These are phyloP conservation scores for Drosophila carrolli DNA, from an alignment of 1,140 invertebrate species.

Conservation along the genomic window DNA sequence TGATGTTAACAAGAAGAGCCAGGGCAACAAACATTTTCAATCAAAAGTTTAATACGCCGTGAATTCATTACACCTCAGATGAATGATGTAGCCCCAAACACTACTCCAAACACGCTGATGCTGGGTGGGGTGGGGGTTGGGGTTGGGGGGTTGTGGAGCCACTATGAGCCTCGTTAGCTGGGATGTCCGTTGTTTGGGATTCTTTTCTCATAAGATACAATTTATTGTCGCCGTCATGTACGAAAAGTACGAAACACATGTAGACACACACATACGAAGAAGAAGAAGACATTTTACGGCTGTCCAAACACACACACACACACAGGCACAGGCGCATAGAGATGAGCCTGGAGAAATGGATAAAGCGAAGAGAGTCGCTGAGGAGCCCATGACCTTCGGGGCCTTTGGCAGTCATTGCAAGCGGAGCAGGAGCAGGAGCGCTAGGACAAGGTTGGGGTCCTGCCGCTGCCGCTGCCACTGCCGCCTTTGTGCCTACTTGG, in stretches of 20 bases:
- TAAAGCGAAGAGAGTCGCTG: conserved; percentile 3
- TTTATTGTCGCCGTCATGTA: conserved; percentile 78
- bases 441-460: not conserved
- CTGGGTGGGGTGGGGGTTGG: not conserved
- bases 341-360: not conserved
- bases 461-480: too few relatives aligned
- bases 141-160: not conserved
- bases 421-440: not conserved
- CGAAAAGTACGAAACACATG: conserved; percentile 52
- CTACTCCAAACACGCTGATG: not conserved
- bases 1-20: conserved; percentile 3
- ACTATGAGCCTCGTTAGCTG: conserved; percentile 11
- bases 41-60: conserved; percentile 71
- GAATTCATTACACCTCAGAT: conserved; percentile 63
- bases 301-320: conserved; percentile 19
- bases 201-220: conserved; percentile 76
- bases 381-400: conserved; percentile 68
- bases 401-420: conserved; percentile 69
- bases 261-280: conserved; percentile 35
- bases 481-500: not conserved
- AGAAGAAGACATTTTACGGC: conserved; percentile 59
- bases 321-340: not conserved
- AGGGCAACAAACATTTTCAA: conserved; percentile 55
- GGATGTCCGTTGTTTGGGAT: conserved; percentile 67
- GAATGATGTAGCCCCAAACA: conserved; percentile 31